Base-by-base conservation (phyloP, 2,113 vertebrate species). In the Aix galericulata region DNA sequence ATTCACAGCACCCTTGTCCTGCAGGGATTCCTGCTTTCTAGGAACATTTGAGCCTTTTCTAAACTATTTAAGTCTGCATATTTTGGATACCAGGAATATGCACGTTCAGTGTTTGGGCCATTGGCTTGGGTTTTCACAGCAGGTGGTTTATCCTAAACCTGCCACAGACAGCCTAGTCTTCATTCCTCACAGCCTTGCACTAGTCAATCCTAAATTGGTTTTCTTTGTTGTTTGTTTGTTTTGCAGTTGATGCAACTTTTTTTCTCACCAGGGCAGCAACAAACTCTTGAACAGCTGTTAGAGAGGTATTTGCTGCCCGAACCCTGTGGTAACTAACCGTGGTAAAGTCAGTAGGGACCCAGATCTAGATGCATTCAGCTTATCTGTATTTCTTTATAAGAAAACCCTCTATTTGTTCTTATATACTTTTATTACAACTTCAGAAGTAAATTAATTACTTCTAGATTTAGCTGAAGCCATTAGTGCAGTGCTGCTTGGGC, bases 1-100 rank as follows among this genome's bases (percentile, higher is more conserved):
- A 62, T 46, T n/a, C 53, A 32, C 31, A 8, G 32, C 40, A 44
- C 31, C 16, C 40, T 17, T 42, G 40, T n/a, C 73, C 23, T 58
- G 46, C 66, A 21, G 48, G 34, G 36, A 72, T 38, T 72, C 26
- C 34, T 29, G 72, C 68, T 55, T 58, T 58, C 55, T 48, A 17
- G 71, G 13, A 46, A 82, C 29, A n/a, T 48, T 78, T 60, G 48
- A 84, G 29, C 66, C 52, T 93, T 90, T 91, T 25, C 73, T 92
- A 79, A 92, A n/a, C 32, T 87, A 68, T 89, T 91, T 63, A 93
- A 92, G 60, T 91, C 86, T 92, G 53, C 52, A 40, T 89, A 58
- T 76, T 94, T 91, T 76, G 34, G 77, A 68, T 94, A 66, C 48
- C 3, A 2, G 89, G 53, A 84, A 82, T 58, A 72, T 36, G 17